Base-by-base conservation (phyloP, 2,113 vertebrate species). In the Osmerus eperlanus region DNA sequence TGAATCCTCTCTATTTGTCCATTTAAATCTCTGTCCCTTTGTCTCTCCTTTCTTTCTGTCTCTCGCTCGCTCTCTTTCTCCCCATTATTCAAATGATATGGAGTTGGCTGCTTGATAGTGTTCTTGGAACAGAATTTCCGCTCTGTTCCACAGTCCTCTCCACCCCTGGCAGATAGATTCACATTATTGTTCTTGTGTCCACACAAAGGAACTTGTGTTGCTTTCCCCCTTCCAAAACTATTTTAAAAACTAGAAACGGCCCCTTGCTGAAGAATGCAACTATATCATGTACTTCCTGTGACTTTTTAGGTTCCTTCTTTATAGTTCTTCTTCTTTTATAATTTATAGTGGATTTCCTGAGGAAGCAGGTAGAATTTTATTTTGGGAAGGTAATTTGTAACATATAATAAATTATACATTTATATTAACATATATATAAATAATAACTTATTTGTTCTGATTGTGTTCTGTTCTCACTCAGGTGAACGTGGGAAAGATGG, bases 401-500 rank as follows among this genome's bases (percentile, higher is more conserved):
- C 25, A 28, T 28, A 28, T 28, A 28, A 3, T 28, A 28, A 28
- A 28, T 28, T 47, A 47, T 47, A 47, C 7, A 47, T 47, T 47
- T 11, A 11, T 47, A 47, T 2, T 12, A 47, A 47, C 9, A 28
- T 28, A 28, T 47, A 47, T 56, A n/a, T 56, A 56, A n/a, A 56
- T 56, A 59, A 59, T 59, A 12, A 19, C n/a, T n/a, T 25, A 25
- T 62, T 28, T 62, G 23, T 52, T 19, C 12, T 67, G 65, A 6
- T 67, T 6, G 19, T 59, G 8, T 28, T 32, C 62, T n/a, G n/a
- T 63, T 3, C 23, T 15, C 83, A 99, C 23, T 15, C 83, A 99
- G 97, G 97, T 98, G 76, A 99, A 99, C 73, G 88, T 98, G 82
- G 97, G 97, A 23, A 98, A 98, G 90, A 98, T 98, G 97, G 97